Conservation (phyloP, 2,888 invertebrate species). For the Operophtera brumata region DNA sequence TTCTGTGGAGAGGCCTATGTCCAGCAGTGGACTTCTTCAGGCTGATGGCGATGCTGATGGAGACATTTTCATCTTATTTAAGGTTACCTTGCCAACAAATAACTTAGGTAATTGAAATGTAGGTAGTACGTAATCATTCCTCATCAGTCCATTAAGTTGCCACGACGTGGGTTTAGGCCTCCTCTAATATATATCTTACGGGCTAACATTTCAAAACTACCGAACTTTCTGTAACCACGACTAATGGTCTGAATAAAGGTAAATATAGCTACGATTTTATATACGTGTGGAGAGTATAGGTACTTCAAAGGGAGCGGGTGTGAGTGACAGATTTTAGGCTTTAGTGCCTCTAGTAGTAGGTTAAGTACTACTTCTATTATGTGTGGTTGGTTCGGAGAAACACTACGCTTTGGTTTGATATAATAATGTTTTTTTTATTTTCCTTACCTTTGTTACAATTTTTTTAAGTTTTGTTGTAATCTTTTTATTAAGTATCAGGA, state of each 20-base stretch:
- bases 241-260: conserved; percentile 22
- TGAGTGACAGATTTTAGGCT: background rate
- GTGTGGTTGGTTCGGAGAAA: too few relatives aligned
- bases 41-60: too few relatives aligned
- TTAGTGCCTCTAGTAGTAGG: too few relatives aligned
- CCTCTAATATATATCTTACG: conserved; percentile 21
- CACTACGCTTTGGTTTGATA: too few relatives aligned
- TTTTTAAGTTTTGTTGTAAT: too few relatives aligned
- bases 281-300: background rate
- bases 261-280: conserved; percentile 16
- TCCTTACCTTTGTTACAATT: too few relatives aligned
- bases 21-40: too few relatives aligned
- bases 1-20: too few relatives aligned
- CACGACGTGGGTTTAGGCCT: conserved; percentile 1
- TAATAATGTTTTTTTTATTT: too few relatives aligned
- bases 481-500: too few relatives aligned
- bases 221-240: conserved; percentile 25
- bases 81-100: background rate
- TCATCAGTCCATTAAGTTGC: conserved; percentile 14
- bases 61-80: too few relatives aligned
- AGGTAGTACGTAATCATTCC: background rate
- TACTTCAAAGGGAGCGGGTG: background rate
- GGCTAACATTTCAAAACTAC: conserved; percentile 23
- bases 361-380: too few relatives aligned
- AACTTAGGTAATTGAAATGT: conserved; percentile 14